Evolutionary conservation across 2,888 invertebrate genomes (phyloP).

Genomic region (Blera fallax): DNA sequence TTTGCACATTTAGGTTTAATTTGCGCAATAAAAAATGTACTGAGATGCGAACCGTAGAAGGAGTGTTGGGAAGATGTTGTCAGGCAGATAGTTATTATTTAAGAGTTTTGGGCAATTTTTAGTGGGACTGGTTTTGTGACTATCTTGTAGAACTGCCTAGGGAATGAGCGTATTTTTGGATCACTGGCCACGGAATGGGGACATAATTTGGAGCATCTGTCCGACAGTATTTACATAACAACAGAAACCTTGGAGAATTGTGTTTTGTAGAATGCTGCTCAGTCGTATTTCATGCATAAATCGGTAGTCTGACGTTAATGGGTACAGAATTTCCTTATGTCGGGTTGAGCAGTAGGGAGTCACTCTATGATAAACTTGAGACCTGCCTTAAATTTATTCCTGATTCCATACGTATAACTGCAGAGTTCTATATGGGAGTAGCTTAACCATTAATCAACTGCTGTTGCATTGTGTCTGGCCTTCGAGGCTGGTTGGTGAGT

Average conservation of each 20-base stretch:
- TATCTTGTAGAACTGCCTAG: not conserved
- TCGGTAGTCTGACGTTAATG: not conserved
- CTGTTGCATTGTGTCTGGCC: too few species aligned
- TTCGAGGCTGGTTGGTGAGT: too few species aligned
- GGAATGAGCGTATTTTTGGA: not conserved
- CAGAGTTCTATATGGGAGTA: too few species aligned
- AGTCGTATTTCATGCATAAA: not conserved
- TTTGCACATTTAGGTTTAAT: conserved; percentile 53
- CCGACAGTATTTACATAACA: not conserved
- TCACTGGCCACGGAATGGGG: not conserved
- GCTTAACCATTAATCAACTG: too few species aligned
- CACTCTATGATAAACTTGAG: not conserved
- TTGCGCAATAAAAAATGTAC: conserved; percentile 18
- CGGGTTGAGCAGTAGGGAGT: not conserved
- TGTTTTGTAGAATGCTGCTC: not conserved
- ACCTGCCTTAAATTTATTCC: not conserved
- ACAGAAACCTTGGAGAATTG: not conserved
- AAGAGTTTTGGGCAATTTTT: not conserved
- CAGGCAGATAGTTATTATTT: not conserved
- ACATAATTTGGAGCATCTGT: not conserved
- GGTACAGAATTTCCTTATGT: not conserved
- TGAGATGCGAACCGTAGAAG: not conserved
- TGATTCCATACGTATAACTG: too few species aligned
- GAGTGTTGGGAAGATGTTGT: not conserved
- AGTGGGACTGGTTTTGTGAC: not conserved